A percentile compares a stretch with the other conserved stretches of the same genome.
Conservation (phyloP, 2,888 invertebrate genomes). For the Drosophila cracens region DNA sequence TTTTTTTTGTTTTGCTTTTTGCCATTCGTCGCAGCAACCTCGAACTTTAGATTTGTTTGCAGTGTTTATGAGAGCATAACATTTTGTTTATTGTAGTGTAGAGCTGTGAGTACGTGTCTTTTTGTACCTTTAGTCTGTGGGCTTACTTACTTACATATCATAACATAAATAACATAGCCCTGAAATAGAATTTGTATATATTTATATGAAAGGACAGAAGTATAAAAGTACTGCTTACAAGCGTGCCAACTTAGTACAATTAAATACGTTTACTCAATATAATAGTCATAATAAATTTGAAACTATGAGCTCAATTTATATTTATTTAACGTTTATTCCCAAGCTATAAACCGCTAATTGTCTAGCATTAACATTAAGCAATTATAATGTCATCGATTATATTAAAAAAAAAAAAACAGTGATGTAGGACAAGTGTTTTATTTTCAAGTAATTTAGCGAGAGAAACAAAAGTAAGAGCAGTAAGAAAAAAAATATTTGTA, state of each 20-base stretch:
- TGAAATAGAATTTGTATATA: neutral
- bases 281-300: neutral
- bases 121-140: constrained; percentile 17
- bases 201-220: neutral
- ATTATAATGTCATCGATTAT: neutral
- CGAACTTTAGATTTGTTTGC: constrained; percentile 82
- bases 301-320: neutral
- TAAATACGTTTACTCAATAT: neutral
- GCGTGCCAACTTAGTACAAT: neutral
- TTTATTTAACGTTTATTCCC: neutral
- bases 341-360: neutral
- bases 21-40: constrained; percentile 76
- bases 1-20: constrained; percentile 37
- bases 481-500: neutral
- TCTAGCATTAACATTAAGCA: neutral
- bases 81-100: constrained; percentile 60
- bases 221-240: neutral
- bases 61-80: constrained; percentile 80
- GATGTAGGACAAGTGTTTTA: neutral
- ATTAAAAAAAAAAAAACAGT: neutral
- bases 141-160: constrained; percentile 23
- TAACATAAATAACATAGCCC: neutral
- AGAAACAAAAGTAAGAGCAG: neutral
- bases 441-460: neutral
- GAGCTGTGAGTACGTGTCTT: constrained; percentile 47